A percentile compares a stretch with the other conserved stretches of the same genome.
Evolutionary conservation across 2,113 vertebrate genomes (phyloP).

Genomic region (human): DNA sequence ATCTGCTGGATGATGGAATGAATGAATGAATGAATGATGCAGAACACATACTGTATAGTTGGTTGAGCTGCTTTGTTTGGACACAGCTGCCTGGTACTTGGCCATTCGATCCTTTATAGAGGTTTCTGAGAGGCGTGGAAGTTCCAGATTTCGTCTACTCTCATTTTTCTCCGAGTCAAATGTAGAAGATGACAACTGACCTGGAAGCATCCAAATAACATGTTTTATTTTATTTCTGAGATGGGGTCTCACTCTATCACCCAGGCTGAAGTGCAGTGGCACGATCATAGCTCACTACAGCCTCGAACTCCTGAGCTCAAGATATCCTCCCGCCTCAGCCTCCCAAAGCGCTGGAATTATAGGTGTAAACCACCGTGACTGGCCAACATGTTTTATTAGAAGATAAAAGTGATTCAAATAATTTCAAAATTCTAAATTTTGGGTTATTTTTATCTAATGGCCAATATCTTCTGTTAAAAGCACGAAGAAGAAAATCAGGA

Average conservation of each 20-base stretch:
- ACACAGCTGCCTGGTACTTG: conserved; percentile 95
- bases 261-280: too few relatives aligned
- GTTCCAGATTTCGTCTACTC: conserved; percentile 79
- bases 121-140: conserved; percentile 88
- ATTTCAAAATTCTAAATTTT: neutral
- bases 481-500: conserved; percentile 34
- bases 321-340: too few relatives aligned
- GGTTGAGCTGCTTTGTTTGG: conserved; percentile 85
- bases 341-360: too few relatives aligned
- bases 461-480: conserved; percentile 16
- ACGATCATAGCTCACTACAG: too few relatives aligned
- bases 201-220: conserved; percentile 68
- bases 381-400: conserved; percentile 1
- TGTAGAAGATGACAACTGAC: conserved; percentile 73
- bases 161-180: conserved; percentile 82
- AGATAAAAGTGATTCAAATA: neutral
- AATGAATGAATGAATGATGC: neutral
- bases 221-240: neutral
- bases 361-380: too few relatives aligned
- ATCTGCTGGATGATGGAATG: neutral
- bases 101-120: conserved; percentile 96
- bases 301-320: too few relatives aligned
- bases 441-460: neutral
- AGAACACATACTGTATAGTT: conserved; percentile 79
- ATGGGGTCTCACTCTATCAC: too few relatives aligned